Evolutionary conservation across 1,140 invertebrate genomes (phyloP).

Genomic region (Plectrocnemia conspersa): DNA sequence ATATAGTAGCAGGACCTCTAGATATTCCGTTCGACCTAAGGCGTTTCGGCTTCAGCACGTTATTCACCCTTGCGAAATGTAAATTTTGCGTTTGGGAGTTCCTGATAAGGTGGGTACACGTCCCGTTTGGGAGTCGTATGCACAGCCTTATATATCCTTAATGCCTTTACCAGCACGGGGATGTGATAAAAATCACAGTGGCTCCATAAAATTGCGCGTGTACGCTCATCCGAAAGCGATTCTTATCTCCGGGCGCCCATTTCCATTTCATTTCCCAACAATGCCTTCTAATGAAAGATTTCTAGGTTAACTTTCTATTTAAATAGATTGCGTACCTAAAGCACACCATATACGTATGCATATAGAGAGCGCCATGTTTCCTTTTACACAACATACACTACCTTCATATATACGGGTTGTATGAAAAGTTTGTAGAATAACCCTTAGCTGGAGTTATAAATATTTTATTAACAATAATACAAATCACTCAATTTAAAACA

Average conservation of each 20-base stretch:
- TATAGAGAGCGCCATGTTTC: too few relatives aligned
- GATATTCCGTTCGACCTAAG: too few relatives aligned
- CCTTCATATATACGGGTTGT: too few relatives aligned
- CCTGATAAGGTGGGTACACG: constrained; percentile 29
- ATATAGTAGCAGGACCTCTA: too few relatives aligned
- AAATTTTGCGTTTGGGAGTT: constrained; percentile 33
- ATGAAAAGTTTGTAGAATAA: too few relatives aligned
- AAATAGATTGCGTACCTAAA: too few relatives aligned
- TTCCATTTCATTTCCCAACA: constrained; percentile 28
- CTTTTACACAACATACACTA: too few relatives aligned
- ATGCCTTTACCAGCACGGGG: constrained; percentile 15
- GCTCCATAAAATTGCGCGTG: constrained; percentile 14
- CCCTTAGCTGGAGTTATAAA: too few relatives aligned
- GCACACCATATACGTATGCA: too few relatives aligned
- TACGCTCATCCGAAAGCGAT: constrained; percentile 19
- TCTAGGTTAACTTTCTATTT: constrained; percentile 18
- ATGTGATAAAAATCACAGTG: constrained; percentile 32
- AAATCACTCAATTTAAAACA: too few relatives aligned
- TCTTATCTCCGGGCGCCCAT: constrained; percentile 14
- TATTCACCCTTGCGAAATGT: constrained; percentile 30
- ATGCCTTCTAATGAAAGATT: constrained; percentile 26
- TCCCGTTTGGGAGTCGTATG: too few relatives aligned
- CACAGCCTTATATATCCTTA: constrained; percentile 15
- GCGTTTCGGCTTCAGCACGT: constrained; percentile 5
- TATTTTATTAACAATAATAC: too few relatives aligned